Evolutionary conservation across 1,140 invertebrate species (phyloP).

Genomic region (Drosophila bocki): DNA sequence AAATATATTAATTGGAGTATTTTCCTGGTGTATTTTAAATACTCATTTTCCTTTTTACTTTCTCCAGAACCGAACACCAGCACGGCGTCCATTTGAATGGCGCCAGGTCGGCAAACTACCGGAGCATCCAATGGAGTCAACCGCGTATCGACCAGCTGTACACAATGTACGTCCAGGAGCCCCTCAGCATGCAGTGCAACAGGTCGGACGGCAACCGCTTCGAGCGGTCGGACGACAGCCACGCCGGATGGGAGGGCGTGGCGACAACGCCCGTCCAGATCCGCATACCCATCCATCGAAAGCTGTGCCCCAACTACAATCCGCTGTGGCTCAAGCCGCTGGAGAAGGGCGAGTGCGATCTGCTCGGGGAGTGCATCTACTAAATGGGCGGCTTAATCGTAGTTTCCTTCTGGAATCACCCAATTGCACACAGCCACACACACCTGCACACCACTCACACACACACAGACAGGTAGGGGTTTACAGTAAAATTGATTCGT

Average conservation of each 20-base stretch:
- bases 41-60: neutral
- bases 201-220: slow-evolving; percentile 94
- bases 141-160: slow-evolving; percentile 90
- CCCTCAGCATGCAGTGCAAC: slow-evolving; percentile 98
- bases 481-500: too few species aligned
- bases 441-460: slow-evolving; percentile 8
- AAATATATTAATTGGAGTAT: too few species aligned
- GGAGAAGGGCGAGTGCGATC: slow-evolving; percentile 82
- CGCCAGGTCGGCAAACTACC: slow-evolving; percentile 90
- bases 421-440: slow-evolving; percentile 18
- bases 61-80: slow-evolving; percentile 85
- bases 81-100: slow-evolving; percentile 73
- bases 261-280: slow-evolving; percentile 78
- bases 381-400: slow-evolving; percentile 40
- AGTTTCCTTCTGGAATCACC: slow-evolving; percentile 4
- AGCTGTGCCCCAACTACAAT: slow-evolving; percentile 84
- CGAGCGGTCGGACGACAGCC: slow-evolving; percentile 20
- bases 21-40: too few species aligned
- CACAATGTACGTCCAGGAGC: slow-evolving; percentile 93
- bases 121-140: slow-evolving; percentile 93
- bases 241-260: slow-evolving; percentile 76
- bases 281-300: slow-evolving; percentile 81
- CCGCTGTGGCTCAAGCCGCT: slow-evolving; percentile 82
- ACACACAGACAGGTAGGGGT: slow-evolving; percentile 2
- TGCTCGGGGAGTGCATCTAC: slow-evolving; percentile 84